A percentile compares a stretch with the other conserved stretches of the same genome.
These are phyloP conservation scores for Gallinago jamesoni DNA, from an alignment of 2,113 vertebrate genomes.

Conservation along the genomic window DNA sequence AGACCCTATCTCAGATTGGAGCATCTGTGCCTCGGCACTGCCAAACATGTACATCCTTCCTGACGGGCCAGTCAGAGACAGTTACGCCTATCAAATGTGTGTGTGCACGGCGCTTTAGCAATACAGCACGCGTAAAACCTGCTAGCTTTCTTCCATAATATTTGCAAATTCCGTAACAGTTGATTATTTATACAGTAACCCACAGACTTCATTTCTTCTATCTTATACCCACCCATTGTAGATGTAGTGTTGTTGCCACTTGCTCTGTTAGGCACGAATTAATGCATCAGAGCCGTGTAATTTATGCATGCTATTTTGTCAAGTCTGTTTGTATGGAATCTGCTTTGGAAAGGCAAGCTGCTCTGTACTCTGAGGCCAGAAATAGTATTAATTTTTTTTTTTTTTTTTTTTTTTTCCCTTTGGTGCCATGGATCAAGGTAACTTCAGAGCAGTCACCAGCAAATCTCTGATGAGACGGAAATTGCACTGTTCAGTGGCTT, in stretches of 20 bases:
- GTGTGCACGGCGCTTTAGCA: conserved; percentile 7
- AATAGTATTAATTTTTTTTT: not conserved
- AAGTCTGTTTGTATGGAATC: conserved; percentile 65
- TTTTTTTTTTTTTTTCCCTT: not conserved
- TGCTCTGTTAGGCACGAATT: conserved; percentile 69
- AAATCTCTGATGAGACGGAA: conserved; percentile 35
- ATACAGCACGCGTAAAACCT: not conserved
- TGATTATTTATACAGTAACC: conserved; percentile 49
- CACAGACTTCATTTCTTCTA: conserved; percentile 44
- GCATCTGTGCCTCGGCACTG: conserved; percentile 44
- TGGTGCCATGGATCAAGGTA: conserved; percentile 26
- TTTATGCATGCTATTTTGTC: conserved; percentile 71
- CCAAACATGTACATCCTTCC: conserved; percentile 56
- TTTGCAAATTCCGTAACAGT: conserved; percentile 30
- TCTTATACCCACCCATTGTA: conserved; percentile 38
- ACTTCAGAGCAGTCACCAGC: conserved; percentile 2
- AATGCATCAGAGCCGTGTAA: conserved; percentile 57
- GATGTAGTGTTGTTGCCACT: conserved; percentile 45
- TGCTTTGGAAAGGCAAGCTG: conserved; percentile 49
- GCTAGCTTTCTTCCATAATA: conserved; percentile 31
- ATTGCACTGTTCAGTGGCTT: not conserved
- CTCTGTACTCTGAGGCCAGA: conserved; percentile 32
- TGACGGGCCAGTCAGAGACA: conserved; percentile 13
- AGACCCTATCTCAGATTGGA: not conserved
- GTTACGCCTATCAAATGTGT: conserved; percentile 44